phyloP scores from a whole-genome alignment of 2,888 invertebrate genomes.

The Agapostemon virescens region DNA sequence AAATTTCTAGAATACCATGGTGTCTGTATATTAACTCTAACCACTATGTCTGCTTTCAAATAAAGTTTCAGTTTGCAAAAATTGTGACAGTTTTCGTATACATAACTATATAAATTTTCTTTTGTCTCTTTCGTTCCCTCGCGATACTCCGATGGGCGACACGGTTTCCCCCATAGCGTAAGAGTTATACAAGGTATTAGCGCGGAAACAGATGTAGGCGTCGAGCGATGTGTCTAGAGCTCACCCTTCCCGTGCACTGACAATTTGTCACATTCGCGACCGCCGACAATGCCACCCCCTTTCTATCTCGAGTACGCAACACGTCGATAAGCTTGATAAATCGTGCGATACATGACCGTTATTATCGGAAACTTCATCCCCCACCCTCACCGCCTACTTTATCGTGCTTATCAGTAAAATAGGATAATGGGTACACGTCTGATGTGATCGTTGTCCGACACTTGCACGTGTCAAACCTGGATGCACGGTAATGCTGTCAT shows the following conservation, averaged over 20 bases:
- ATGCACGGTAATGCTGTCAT: neutral
- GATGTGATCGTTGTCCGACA: slow-evolving; percentile 20
- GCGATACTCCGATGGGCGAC: slow-evolving; percentile 38
- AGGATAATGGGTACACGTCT: slow-evolving; percentile 46
- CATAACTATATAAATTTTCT: neutral
- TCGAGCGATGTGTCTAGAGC: slow-evolving; percentile 62
- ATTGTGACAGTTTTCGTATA: too few species aligned
- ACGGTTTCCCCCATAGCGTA: slow-evolving; percentile 60
- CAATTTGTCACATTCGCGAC: slow-evolving; percentile 74
- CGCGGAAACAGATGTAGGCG: slow-evolving; percentile 75
- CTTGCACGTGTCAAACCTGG: neutral
- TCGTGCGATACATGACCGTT: slow-evolving; percentile 75
- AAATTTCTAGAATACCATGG: too few species aligned
- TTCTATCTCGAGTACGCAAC: slow-evolving; percentile 51
- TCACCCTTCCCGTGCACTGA: slow-evolving; percentile 70
- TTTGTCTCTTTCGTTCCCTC: slow-evolving; percentile 34
- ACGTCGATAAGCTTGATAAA: slow-evolving; percentile 76
- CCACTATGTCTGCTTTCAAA: too few species aligned
- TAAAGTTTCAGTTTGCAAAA: too few species aligned
- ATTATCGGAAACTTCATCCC: slow-evolving; percentile 67
- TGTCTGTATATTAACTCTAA: too few species aligned
- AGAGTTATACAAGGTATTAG: slow-evolving; percentile 75
- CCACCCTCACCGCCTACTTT: slow-evolving; percentile 6
- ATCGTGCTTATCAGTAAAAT: slow-evolving; percentile 46
- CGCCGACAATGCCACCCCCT: slow-evolving; percentile 56